Evolutionary conservation across 2,888 invertebrate species (phyloP).

Genomic region (Rotaria sp.): DNA sequence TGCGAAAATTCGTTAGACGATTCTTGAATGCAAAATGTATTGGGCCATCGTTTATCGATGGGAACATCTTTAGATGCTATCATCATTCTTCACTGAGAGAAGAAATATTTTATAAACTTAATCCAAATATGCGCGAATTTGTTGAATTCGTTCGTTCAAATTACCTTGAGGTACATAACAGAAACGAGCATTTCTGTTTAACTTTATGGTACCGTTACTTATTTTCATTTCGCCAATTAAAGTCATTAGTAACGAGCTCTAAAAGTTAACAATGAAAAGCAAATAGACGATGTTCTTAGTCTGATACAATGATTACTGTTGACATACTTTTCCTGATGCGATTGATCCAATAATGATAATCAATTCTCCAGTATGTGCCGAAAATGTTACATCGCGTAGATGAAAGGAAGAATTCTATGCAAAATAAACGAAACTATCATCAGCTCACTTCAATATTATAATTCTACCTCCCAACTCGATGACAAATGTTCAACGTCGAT

Average conservation of each 20-base stretch:
- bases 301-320: not conserved
- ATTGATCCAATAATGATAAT: conserved; percentile 81
- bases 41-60: too few species aligned
- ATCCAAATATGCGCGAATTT: too few species aligned
- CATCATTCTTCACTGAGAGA: too few species aligned
- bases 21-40: too few species aligned
- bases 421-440: too few species aligned
- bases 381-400: conserved; percentile 50
- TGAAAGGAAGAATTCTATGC: conserved; percentile 40
- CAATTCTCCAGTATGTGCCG: conserved; percentile 55
- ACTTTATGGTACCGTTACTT: conserved; percentile 56
- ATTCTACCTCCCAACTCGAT: not conserved
- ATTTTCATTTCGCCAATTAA: conserved; percentile 67
- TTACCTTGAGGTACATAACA: conserved; percentile 65
- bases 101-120: too few species aligned
- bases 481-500: not conserved
- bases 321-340: conserved; percentile 70
- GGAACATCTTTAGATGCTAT: too few species aligned
- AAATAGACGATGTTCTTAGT: too few species aligned
- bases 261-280: not conserved
- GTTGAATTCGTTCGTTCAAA: not conserved
- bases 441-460: too few species aligned
- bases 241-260: conserved; percentile 57
- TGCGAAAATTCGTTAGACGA: too few species aligned
- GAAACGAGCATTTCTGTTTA: conserved; percentile 62